A percentile compares a stretch with the other conserved stretches of the same genome.
Evolutionary conservation across 1,140 invertebrate genomes (phyloP).

Genomic region (Anastrepha obliqua): DNA sequence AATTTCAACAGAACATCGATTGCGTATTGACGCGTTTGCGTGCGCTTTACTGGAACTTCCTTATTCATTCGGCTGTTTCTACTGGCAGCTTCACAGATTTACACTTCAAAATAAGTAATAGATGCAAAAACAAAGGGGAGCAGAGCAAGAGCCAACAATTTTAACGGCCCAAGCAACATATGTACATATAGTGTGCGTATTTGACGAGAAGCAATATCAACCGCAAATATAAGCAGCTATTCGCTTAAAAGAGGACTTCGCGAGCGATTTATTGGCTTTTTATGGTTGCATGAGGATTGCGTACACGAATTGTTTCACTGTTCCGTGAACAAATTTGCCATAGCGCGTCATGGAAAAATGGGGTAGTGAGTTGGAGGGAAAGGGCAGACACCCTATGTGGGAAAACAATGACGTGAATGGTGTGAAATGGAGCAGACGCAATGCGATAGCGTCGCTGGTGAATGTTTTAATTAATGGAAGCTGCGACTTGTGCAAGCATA

Average conservation of each 20-base stretch:
- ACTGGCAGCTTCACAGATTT: conserved; percentile 39
- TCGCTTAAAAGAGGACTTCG: background rate
- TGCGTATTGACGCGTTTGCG: conserved; percentile 36
- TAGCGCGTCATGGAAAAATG: background rate
- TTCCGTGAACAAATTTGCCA: conserved; percentile 22
- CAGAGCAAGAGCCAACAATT: background rate
- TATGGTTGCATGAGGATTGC: background rate
- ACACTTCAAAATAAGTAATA: conserved; percentile 41
- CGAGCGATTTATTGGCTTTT: conserved; percentile 31
- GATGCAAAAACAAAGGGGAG: conserved; percentile 19
- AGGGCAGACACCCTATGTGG: background rate
- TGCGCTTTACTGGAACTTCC: conserved; percentile 12
- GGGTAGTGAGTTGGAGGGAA: background rate
- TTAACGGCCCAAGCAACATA: background rate
- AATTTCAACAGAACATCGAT: conserved; percentile 41
- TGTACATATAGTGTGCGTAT: conserved; percentile 1
- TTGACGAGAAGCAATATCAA: conserved; percentile 39
- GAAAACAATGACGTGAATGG: conserved; percentile 33
- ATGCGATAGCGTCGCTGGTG: conserved; percentile 34
- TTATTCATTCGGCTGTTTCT: background rate
- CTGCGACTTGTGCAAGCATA: background rate
- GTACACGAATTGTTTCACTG: background rate
- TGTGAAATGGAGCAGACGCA: conserved; percentile 51
- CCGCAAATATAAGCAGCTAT: conserved; percentile 23
- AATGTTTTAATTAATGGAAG: conserved; percentile 40